A percentile compares a stretch with the other conserved stretches of the same genome.
Evolutionary conservation across 2,113 vertebrate genomes (phyloP).

Genomic region (Vulpes ferrilata): DNA sequence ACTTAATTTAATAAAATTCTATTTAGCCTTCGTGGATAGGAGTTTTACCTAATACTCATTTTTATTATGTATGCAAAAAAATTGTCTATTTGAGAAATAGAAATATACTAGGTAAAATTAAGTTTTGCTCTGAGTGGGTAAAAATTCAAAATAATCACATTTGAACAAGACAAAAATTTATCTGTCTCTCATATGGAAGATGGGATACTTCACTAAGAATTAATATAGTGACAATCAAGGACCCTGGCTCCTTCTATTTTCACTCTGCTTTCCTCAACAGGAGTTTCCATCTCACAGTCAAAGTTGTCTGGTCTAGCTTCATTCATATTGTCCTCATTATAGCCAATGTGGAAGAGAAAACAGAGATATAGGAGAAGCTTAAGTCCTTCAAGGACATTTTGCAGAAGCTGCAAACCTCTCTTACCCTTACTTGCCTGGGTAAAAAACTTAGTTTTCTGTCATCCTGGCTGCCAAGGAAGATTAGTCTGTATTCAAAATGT

Average conservation of each 20-base stretch:
- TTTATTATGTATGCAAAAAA: background rate
- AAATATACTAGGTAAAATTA: background rate
- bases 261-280: background rate
- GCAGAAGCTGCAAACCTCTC: background rate
- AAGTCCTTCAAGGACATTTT: background rate
- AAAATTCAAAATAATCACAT: background rate
- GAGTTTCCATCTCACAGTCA: background rate
- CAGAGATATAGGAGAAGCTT: background rate
- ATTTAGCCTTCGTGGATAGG: background rate
- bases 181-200: slow-evolving; percentile 4
- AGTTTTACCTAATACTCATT: background rate
- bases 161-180: slow-evolving; percentile 10
- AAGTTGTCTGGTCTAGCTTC: background rate
- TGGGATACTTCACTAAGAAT: background rate
- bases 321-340: background rate
- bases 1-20: background rate
- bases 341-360: background rate
- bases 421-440: background rate
- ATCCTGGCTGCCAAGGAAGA: background rate
- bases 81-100: background rate
- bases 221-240: background rate
- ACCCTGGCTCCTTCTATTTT: background rate
- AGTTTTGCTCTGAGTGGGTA: background rate
- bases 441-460: background rate
- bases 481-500: background rate